These are phyloP conservation scores for Eustalomyia histrio DNA, from an alignment of 2,888 invertebrate species.

Conservation along the genomic window DNA sequence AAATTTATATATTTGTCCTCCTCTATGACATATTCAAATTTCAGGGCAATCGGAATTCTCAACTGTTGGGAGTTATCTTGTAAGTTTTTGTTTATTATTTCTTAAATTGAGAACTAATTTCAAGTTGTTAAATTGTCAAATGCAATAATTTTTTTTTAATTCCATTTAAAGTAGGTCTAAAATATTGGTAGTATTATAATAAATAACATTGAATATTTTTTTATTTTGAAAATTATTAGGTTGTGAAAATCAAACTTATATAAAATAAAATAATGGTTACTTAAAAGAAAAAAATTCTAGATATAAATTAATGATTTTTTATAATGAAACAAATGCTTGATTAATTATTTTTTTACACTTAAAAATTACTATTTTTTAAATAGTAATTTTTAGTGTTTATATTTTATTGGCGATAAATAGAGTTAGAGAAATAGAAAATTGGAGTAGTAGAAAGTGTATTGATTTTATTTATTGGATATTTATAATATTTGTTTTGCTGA, in stretches of 20 bases:
- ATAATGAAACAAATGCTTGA: neutral
- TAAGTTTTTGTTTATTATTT: neutral
- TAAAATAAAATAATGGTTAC: neutral
- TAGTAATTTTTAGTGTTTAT: neutral
- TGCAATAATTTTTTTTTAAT: neutral
- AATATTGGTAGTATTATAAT: conserved; percentile 2
- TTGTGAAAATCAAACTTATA: neutral
- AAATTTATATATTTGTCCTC: too few relatives aligned
- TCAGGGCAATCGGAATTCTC: too few relatives aligned
- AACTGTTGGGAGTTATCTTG: too few relatives aligned
- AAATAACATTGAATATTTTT: neutral
- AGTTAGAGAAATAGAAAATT: neutral
- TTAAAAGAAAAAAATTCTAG: neutral
- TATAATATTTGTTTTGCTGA: neutral
- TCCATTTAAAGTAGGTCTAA: neutral
- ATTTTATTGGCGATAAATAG: neutral
- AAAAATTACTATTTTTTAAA: neutral
- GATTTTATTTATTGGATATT: neutral
- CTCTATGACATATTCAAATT: too few relatives aligned
- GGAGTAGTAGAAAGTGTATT: neutral
- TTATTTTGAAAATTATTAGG: neutral
- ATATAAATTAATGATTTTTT: neutral
- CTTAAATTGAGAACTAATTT: neutral
- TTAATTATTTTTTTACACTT: neutral
- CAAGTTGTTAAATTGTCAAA: neutral